Evolutionary conservation across 2,113 vertebrate genomes (phyloP).

Genomic region (Pampusana beccarii): DNA sequence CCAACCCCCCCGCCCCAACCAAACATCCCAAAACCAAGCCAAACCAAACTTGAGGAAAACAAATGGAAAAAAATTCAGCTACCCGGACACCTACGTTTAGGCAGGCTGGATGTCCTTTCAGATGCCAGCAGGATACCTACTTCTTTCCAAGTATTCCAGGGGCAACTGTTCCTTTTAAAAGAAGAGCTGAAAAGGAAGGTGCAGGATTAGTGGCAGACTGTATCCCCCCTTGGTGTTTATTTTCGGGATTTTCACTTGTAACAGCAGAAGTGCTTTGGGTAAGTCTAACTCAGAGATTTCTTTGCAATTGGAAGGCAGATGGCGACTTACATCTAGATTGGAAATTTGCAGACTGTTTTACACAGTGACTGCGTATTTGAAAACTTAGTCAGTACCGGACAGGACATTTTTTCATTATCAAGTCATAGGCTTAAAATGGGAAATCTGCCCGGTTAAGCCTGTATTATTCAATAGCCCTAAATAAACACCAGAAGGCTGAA

Average conservation of each 20-base stretch:
- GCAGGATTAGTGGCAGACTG: background rate
- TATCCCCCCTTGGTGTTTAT: background rate
- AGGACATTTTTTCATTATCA: slow-evolving; percentile 39
- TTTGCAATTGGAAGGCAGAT: background rate
- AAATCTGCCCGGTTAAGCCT: background rate
- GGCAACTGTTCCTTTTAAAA: background rate
- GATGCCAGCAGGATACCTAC: background rate
- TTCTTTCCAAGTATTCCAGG: background rate
- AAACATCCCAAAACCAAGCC: no score
- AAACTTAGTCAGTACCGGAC: background rate
- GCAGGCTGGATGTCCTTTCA: background rate
- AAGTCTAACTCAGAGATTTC: background rate
- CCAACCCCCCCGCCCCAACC: no score
- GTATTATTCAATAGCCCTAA: background rate
- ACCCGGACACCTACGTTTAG: background rate
- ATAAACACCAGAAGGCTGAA: background rate
- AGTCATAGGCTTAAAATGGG: background rate
- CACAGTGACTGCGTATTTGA: background rate
- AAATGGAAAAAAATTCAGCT: background rate
- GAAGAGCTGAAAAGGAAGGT: background rate
- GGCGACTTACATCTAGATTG: background rate
- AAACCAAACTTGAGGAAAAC: background rate
- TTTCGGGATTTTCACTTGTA: background rate
- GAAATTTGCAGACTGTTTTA: slow-evolving; percentile 7
- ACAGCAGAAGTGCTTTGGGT: background rate